These are phyloP conservation scores for Pseudoips prasinana DNA, from an alignment of 2,888 invertebrate genomes.

Conservation along the genomic window DNA sequence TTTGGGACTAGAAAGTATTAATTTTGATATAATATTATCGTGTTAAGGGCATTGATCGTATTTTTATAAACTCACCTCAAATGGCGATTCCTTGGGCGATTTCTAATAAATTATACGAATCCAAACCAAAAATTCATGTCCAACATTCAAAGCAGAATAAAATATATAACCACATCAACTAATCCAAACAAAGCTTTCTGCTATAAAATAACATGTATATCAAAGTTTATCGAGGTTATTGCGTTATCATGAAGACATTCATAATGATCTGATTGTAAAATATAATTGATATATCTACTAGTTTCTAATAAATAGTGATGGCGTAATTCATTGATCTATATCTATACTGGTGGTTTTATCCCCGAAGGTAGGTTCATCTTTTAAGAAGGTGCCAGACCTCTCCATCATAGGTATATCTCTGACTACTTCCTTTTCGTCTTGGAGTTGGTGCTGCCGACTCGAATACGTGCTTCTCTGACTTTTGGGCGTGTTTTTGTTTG, in stretches of 20 bases:
- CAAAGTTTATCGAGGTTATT: constrained; percentile 2
- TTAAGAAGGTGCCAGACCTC: constrained; percentile 88
- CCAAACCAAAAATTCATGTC: no score
- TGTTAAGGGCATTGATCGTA: no score
- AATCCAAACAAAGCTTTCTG: no score
- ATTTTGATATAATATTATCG: no score
- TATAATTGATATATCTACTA: not conserved
- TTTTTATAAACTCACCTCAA: no score
- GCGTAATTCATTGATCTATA: constrained; percentile 38
- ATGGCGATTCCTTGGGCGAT: no score
- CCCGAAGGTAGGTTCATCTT: constrained; percentile 86
- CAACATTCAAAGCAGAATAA: no score
- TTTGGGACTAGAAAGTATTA: no score
- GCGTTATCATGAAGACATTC: no score
- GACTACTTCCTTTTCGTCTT: constrained; percentile 1
- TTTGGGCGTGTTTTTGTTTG: constrained; percentile 16
- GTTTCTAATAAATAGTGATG: constrained; percentile 5
- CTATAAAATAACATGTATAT: no score
- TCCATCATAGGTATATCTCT: constrained; percentile 62
- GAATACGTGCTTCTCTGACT: constrained; percentile 6
- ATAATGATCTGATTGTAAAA: not conserved
- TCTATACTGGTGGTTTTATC: constrained; percentile 54
- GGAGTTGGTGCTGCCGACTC: not conserved
- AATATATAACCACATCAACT: no score
- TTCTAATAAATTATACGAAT: no score